Conservation (phyloP, 2,113 vertebrate genomes). For the Gobius niger region DNA sequence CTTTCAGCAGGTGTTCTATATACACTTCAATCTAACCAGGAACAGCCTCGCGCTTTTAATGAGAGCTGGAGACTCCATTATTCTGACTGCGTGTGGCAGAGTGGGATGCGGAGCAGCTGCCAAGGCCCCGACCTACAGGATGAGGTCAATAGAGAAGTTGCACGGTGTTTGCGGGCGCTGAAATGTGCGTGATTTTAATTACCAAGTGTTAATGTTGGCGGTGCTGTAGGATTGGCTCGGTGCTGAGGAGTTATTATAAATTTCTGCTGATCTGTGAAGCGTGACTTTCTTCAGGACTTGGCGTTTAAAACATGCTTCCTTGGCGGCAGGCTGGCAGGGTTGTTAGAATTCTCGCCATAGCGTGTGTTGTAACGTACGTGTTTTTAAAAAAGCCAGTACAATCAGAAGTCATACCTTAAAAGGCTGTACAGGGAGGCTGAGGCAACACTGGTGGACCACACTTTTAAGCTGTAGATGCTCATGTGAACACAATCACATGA, state of each 20-base stretch:
- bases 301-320: not conserved
- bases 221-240: not conserved
- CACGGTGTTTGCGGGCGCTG: not conserved
- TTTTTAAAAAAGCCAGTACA: too few relatives aligned
- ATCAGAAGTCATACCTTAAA: too few relatives aligned
- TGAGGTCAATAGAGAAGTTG: not conserved
- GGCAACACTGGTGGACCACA: too few relatives aligned
- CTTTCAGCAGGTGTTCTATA: constrained; percentile 1
- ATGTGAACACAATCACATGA: too few relatives aligned
- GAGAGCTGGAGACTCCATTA: not conserved
- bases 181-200: not conserved
- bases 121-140: not conserved
- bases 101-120: not conserved
- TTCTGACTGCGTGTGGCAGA: not conserved
- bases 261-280: not conserved
- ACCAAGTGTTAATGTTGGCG: not conserved
- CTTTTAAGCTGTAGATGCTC: too few relatives aligned
- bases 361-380: too few relatives aligned
- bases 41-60: not conserved
- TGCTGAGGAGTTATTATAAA: not conserved
- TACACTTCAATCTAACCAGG: constrained; percentile 1
- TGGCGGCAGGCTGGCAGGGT: not conserved
- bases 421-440: too few relatives aligned
- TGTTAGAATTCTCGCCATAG: too few relatives aligned
- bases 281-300: not conserved